These are phyloP conservation scores for Dolichomitus sp. DNA, from an alignment of 2,888 invertebrate genomes.

Conservation along the genomic window DNA sequence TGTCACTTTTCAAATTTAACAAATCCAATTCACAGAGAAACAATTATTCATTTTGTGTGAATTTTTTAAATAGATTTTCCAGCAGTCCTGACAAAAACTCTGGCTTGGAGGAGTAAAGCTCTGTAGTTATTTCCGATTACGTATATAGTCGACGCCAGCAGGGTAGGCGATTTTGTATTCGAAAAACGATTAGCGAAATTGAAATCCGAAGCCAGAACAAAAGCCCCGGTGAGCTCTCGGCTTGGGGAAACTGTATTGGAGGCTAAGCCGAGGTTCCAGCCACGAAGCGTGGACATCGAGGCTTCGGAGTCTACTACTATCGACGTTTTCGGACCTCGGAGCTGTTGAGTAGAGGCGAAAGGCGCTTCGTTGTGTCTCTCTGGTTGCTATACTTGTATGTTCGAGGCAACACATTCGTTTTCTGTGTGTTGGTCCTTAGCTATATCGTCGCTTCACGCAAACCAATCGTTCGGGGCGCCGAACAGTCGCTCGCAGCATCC, in stretches of 20 bases:
- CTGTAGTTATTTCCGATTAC: constrained; percentile 1
- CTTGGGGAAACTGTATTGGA: constrained; percentile 11
- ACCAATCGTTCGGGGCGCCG: constrained; percentile 8
- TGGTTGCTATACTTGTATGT: background rate
- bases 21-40: background rate
- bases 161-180: constrained; percentile 29
- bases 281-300: constrained; percentile 18
- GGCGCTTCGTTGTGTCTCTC: background rate
- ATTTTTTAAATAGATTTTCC: background rate
- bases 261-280: constrained; percentile 9
- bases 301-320: constrained; percentile 5
- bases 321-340: constrained; percentile 32
- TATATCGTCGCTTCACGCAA: background rate
- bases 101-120: background rate
- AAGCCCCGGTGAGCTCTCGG: constrained; percentile 22
- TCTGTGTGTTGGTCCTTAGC: background rate
- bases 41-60: background rate
- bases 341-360: background rate
- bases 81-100: background rate
- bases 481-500: constrained; percentile 3
- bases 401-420: background rate
- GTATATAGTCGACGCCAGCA: constrained; percentile 3
- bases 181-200: constrained; percentile 63
- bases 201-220: constrained; percentile 45
- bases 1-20: background rate